Evolutionary conservation across 2,888 invertebrate species (phyloP).

Genomic region (Cantharis rufa): DNA sequence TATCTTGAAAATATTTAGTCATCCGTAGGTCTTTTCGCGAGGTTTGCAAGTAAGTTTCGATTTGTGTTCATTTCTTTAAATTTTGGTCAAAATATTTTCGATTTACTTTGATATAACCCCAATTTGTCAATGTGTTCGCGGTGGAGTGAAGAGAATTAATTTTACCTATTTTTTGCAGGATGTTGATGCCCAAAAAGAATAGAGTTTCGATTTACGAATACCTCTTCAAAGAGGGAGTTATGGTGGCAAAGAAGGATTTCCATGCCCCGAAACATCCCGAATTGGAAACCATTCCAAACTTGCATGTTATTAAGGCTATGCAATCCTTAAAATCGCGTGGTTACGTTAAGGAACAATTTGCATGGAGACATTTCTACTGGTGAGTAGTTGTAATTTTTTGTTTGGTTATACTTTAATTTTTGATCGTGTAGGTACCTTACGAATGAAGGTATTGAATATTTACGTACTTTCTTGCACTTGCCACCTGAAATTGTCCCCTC

Average conservation of each 20-base stretch:
- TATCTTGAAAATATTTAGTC: not conserved
- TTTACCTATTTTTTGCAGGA: conserved; percentile 63
- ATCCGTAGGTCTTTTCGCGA: not conserved
- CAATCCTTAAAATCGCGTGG: conserved; percentile 96
- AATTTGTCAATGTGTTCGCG: conserved; percentile 1
- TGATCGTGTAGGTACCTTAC: conserved; percentile 75
- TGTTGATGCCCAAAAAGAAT: conserved; percentile 99
- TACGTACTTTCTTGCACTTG: conserved; percentile 92
- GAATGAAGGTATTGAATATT: conserved; percentile 96
- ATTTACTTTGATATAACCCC: not conserved
- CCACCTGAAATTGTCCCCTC: conserved; percentile 99
- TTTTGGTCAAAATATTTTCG: not conserved
- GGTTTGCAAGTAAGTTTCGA: not conserved
- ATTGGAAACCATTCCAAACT: conserved; percentile 91
- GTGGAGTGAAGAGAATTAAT: not conserved
- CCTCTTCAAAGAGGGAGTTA: conserved; percentile 98
- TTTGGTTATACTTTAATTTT: conserved; percentile 2
- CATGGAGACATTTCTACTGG: conserved; percentile 99
- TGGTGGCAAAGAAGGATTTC: conserved; percentile 99
- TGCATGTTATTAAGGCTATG: conserved; percentile 98
- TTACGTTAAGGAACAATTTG: conserved; percentile 98
- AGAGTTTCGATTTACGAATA: conserved; percentile 96
- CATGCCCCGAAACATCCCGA: conserved; percentile 98
- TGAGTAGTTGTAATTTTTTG: conserved; percentile 47
- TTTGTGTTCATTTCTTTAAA: not conserved